Evolutionary conservation across 2,888 invertebrate genomes (phyloP).

Genomic region (Drosophila melanosoma): DNA sequence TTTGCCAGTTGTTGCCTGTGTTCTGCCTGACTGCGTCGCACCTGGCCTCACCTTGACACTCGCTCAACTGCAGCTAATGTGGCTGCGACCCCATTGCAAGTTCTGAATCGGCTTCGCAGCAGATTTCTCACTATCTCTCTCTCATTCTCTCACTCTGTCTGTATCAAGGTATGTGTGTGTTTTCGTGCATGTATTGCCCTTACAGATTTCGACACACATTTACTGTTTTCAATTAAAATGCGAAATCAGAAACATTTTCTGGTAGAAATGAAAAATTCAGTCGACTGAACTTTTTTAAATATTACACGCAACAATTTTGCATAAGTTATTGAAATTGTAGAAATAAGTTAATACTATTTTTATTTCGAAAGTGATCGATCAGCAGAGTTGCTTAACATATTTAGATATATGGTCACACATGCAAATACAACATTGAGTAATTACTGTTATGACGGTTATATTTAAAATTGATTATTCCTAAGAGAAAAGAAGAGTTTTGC

Average conservation of each 20-base stretch:
- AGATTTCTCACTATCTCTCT: background rate
- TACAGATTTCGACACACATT: slow-evolving; percentile 29
- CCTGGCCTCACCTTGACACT: slow-evolving; percentile 80
- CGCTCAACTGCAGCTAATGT: slow-evolving; percentile 79
- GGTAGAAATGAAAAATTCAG: background rate
- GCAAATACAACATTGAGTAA: background rate
- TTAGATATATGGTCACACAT: background rate
- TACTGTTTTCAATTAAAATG: slow-evolving; percentile 53
- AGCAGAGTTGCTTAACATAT: background rate
- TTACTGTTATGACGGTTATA: background rate
- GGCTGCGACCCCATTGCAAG: slow-evolving; percentile 38
- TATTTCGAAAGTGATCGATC: background rate
- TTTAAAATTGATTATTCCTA: background rate
- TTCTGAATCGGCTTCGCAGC: slow-evolving; percentile 21
- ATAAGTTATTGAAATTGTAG: background rate
- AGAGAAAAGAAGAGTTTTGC: background rate
- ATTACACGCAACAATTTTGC: background rate
- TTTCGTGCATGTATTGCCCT: slow-evolving; percentile 20
- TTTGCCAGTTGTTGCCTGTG: slow-evolving; percentile 58
- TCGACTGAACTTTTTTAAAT: background rate
- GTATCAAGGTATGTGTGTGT: background rate
- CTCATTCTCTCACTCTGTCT: background rate
- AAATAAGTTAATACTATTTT: background rate
- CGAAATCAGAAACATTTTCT: background rate
- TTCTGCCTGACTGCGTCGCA: slow-evolving; percentile 67